A percentile compares a stretch with the other conserved stretches of the same genome.
Conservation (phyloP, 2,888 invertebrate genomes). For the Lochmaea capreae region DNA sequence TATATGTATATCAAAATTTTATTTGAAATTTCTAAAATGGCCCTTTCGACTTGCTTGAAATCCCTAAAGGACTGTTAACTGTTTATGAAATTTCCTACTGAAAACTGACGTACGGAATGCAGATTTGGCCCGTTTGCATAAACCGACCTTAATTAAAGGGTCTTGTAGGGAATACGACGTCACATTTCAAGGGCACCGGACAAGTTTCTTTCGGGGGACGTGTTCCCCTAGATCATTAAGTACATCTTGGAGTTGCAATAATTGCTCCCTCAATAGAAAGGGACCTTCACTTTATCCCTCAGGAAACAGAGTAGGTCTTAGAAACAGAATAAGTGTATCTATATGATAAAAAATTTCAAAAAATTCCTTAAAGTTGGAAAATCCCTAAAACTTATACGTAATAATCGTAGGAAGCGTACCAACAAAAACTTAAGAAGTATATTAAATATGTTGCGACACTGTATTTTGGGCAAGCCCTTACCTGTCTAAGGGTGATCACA, state of each 20-base stretch:
- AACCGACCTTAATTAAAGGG: constrained; percentile 39
- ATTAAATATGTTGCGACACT: no score
- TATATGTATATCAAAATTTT: not conserved
- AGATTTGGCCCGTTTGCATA: constrained; percentile 41
- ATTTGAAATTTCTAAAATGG: not conserved
- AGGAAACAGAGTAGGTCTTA: not conserved
- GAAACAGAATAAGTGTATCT: not conserved
- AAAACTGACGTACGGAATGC: constrained; percentile 28
- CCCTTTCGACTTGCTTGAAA: not conserved
- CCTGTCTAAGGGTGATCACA: not conserved
- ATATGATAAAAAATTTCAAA: not conserved
- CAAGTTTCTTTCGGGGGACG: constrained; percentile 31
- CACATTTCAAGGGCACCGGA: constrained; percentile 37
- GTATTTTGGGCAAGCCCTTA: not conserved
- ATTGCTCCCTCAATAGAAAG: constrained; percentile 29
- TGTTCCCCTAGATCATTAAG: constrained; percentile 27
- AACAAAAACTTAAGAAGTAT: no score
- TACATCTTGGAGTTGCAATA: constrained; percentile 28
- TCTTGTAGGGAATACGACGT: constrained; percentile 29
- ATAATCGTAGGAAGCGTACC: no score
- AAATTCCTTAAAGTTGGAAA: not conserved
- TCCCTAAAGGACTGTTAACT: constrained; percentile 9
- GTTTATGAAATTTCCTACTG: constrained; percentile 6
- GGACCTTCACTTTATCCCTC: constrained; percentile 17
- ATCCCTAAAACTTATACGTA: no score